Base-by-base conservation (phyloP, 1,140 invertebrate species). In the Dolichoris vasculosae region DNA sequence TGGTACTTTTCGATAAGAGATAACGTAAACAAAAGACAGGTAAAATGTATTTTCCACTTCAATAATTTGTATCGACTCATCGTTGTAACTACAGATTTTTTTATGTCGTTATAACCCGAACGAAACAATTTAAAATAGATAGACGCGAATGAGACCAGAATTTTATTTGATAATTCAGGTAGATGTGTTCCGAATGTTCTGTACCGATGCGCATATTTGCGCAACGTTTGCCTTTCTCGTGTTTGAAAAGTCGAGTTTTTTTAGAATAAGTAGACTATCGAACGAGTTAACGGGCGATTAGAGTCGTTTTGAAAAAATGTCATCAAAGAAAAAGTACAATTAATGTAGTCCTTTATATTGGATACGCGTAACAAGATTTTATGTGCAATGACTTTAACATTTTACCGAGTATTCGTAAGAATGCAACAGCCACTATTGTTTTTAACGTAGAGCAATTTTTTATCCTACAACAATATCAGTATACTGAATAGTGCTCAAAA, bases 321-420 rank as follows among this genome's bases (percentile, higher is more conserved):
- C 32, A 77, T 55, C n/a, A 75, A 48, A 82, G 63, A 64, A 64
- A 64, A 32, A 82, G 85, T 82, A 86, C 85, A 86, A 86, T 86
- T 55, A 86, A 40, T 48, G 75, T 38, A 82, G 40, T 30, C 63
- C 26, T 79, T 78, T 7, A 64, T 73, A 15, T 84, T 71, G 43
- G 20, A 35, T 23, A 63, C 17, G 40, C 67, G 51, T n/a, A 0
- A 51, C 78, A 69, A 55, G 59, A 30, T 82, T 78, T 82, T 82
- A 78, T 64, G 71, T 69, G 79, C 79, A 86, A 82, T 86, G 32
- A 77, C 35, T 77, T 82, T 26, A 63, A 69, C 15, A 48, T 85
- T 67, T 80, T 63, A 85, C 64, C 48, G 38, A 85, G n/a, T 48
- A 59, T 59, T 85, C 75, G 13, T 48, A 64, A 85, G 32, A 82